Conservation (phyloP, 2,888 invertebrate species). For the Epistrophe eligans region DNA sequence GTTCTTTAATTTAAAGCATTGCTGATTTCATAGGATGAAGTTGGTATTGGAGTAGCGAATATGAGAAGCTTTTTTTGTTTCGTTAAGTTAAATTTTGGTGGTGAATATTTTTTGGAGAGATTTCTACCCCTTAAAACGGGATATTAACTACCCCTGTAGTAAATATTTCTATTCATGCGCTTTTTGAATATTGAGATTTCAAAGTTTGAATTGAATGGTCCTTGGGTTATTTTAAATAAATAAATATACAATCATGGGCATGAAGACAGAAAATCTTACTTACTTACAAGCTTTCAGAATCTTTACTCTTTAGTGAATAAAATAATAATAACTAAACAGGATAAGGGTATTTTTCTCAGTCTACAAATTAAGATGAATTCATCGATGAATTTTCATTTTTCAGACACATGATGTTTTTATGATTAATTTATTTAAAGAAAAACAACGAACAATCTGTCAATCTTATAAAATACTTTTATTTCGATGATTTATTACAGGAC, state of each 20-base stretch:
- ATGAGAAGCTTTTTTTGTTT: slow-evolving; percentile 15
- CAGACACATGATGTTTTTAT: too few species aligned
- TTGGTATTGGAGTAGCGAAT: not conserved
- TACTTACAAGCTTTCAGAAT: not conserved
- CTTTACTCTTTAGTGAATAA: not conserved
- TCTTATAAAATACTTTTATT: too few species aligned
- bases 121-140: not conserved
- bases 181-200: slow-evolving; percentile 13
- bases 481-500: too few species aligned
- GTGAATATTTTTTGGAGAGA: slow-evolving; percentile 58
- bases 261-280: not conserved
- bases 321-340: not conserved
- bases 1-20: slow-evolving; percentile 76
- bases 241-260: not conserved
- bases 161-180: slow-evolving; percentile 29
- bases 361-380: too few species aligned
- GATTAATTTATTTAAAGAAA: too few species aligned
- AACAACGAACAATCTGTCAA: too few species aligned
- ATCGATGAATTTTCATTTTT: too few species aligned
- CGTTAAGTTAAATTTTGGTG: slow-evolving; percentile 38
- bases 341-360: not conserved
- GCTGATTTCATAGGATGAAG: slow-evolving; percentile 48
- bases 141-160: not conserved
- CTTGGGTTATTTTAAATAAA: not conserved
- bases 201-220: not conserved